These are phyloP conservation scores for Cromileptes altivelis DNA, from an alignment of 2,113 vertebrate species.

Conservation along the genomic window DNA sequence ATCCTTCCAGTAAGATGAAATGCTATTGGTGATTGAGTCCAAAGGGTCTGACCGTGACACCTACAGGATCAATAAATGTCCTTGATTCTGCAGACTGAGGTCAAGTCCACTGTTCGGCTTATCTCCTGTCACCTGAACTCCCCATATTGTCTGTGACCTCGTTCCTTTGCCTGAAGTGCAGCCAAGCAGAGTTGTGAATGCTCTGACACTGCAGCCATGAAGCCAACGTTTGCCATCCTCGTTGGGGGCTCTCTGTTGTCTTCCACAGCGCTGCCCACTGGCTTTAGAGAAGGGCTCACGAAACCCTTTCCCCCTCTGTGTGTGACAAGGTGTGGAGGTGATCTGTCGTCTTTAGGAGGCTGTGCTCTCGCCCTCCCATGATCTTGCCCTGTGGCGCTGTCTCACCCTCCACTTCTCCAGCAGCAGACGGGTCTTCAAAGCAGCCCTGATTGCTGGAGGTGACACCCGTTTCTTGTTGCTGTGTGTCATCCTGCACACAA, in stretches of 20 bases:
- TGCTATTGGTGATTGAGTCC: conserved; percentile 25
- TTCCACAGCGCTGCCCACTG: background rate
- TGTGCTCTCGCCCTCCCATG: conserved; percentile 41
- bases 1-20: conserved; percentile 54
- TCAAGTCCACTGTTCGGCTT: conserved; percentile 23
- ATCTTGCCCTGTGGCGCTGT: conserved; percentile 47
- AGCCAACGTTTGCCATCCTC: background rate
- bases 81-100: conserved; percentile 14
- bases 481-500: conserved; percentile 54
- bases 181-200: background rate
- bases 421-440: conserved; percentile 51
- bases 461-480: background rate
- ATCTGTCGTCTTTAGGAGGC: conserved; percentile 45
- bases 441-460: background rate
- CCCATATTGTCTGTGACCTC: conserved; percentile 12
- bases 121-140: conserved; percentile 38
- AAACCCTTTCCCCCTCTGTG: conserved; percentile 23
- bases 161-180: conserved; percentile 14
- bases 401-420: conserved; percentile 71
- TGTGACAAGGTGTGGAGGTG: conserved; percentile 12
- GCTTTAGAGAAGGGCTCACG: conserved; percentile 15
- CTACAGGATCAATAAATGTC: conserved; percentile 20
- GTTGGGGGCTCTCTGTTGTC: background rate
- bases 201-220: background rate
- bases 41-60: conserved; percentile 9